phyloP scores from a whole-genome alignment of 2,113 vertebrate genomes.

The Amphiprion ocellaris region DNA sequence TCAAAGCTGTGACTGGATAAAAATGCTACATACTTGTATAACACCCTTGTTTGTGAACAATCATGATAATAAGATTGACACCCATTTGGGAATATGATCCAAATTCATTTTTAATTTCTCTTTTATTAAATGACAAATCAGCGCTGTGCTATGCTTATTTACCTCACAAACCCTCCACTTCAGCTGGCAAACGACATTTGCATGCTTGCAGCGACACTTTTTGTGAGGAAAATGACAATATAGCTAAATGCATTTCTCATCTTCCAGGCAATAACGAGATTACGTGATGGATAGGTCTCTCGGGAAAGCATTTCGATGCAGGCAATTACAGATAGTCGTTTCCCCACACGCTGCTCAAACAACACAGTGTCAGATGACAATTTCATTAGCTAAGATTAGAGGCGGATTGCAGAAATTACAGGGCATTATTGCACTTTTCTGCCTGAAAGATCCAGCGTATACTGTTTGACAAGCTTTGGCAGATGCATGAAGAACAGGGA shows the following conservation, averaged over 20 bases:
- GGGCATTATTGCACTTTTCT: slow-evolving; percentile 76
- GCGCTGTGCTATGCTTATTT: slow-evolving; percentile 43
- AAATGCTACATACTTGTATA: slow-evolving; percentile 2
- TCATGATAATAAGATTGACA: slow-evolving; percentile 32
- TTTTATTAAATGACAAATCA: slow-evolving; percentile 63
- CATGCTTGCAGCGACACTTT: slow-evolving; percentile 58
- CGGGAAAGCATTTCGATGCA: slow-evolving; percentile 69
- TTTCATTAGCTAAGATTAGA: slow-evolving; percentile 85
- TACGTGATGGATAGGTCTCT: slow-evolving; percentile 77
- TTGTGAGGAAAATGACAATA: slow-evolving; percentile 68
- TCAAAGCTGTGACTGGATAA: background rate
- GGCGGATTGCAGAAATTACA: slow-evolving; percentile 75
- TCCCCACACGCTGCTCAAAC: slow-evolving; percentile 69
- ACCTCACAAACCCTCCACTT: slow-evolving; percentile 28
- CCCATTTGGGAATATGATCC: slow-evolving; percentile 44
- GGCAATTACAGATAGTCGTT: slow-evolving; percentile 78
- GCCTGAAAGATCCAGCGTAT: slow-evolving; percentile 57
- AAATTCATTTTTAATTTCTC: slow-evolving; percentile 60
- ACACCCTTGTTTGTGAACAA: slow-evolving; percentile 38
- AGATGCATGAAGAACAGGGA: slow-evolving; percentile 58
- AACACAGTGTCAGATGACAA: slow-evolving; percentile 77
- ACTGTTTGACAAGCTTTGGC: slow-evolving; percentile 63
- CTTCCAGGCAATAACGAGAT: slow-evolving; percentile 77
- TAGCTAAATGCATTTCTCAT: slow-evolving; percentile 71
- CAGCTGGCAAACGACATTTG: slow-evolving; percentile 59